Evolutionary conservation across 2,113 vertebrate genomes (phyloP).

Genomic region (Holacanthus passer): DNA sequence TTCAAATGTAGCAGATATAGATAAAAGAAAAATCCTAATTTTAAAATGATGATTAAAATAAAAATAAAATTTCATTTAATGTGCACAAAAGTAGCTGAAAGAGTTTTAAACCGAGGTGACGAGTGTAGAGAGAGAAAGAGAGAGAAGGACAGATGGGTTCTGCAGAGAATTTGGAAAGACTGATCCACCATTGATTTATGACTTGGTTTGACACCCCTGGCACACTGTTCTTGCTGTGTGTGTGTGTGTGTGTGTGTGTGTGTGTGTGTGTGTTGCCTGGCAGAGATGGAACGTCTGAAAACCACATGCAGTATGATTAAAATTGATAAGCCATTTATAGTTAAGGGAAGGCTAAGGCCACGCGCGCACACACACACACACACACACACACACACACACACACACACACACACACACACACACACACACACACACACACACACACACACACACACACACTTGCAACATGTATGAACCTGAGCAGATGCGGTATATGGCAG

Average conservation of each 20-base stretch:
- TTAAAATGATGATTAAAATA: not conserved
- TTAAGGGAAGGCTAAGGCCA: conserved; percentile 21
- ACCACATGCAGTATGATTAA: conserved; percentile 69
- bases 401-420: not conserved
- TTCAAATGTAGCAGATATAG: not conserved
- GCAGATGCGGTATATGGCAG: not conserved
- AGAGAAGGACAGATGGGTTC: conserved; percentile 57
- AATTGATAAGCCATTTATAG: conserved; percentile 60
- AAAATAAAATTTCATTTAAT: not conserved
- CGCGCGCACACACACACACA: not conserved
- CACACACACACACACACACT: not conserved
- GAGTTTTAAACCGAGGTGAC: not conserved
- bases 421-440: not conserved
- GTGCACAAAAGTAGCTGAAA: not conserved
- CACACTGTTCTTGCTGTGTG: conserved; percentile 32
- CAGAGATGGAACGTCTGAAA: conserved; percentile 61
- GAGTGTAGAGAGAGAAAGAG: conserved; percentile 14
- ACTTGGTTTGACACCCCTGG: conserved; percentile 65
- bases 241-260: conserved; percentile 15
- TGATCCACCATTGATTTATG: conserved; percentile 75
- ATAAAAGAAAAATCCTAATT: not conserved
- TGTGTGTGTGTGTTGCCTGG: conserved; percentile 24
- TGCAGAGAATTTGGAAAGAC: conserved; percentile 66
- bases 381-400: not conserved
- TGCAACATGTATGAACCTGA: conserved; percentile 15